A percentile compares a stretch with the other conserved stretches of the same genome.
These are phyloP conservation scores for Notocelia uddmanniana DNA, from an alignment of 2,888 invertebrate species.

Conservation along the genomic window DNA sequence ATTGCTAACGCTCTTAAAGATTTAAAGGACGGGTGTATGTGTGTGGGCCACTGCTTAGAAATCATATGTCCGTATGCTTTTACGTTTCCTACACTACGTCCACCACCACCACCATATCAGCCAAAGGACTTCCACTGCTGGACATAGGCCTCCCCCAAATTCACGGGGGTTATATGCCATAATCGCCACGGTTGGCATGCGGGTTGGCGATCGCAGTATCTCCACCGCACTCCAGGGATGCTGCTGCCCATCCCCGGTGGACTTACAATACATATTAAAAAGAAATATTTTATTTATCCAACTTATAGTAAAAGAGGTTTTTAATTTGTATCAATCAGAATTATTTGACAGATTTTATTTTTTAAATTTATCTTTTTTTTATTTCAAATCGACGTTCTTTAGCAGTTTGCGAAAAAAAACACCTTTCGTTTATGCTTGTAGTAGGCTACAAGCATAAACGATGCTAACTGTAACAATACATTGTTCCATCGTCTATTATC, in stretches of 20 bases:
- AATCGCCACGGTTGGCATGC: background rate
- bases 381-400: background rate
- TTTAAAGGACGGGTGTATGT: background rate
- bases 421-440: background rate
- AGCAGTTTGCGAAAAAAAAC: background rate
- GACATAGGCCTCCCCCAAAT: too few species aligned
- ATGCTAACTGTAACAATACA: background rate
- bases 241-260: too few species aligned
- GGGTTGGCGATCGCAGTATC: background rate
- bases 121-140: too few species aligned
- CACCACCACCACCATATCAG: too few species aligned
- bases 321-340: too few species aligned
- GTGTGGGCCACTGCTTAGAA: slow-evolving; percentile 8
- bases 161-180: too few species aligned
- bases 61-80: slow-evolving; percentile 11
- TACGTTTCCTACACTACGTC: background rate
- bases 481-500: background rate
- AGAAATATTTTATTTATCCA: too few species aligned
- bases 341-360: too few species aligned
- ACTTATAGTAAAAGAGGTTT: too few species aligned
- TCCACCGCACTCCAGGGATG: background rate
- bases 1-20: slow-evolving; percentile 2
- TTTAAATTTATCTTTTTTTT: too few species aligned
- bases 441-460: background rate
- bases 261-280: too few species aligned